phyloP scores from a whole-genome alignment of 2,888 invertebrate species.

The Macaria notata region DNA sequence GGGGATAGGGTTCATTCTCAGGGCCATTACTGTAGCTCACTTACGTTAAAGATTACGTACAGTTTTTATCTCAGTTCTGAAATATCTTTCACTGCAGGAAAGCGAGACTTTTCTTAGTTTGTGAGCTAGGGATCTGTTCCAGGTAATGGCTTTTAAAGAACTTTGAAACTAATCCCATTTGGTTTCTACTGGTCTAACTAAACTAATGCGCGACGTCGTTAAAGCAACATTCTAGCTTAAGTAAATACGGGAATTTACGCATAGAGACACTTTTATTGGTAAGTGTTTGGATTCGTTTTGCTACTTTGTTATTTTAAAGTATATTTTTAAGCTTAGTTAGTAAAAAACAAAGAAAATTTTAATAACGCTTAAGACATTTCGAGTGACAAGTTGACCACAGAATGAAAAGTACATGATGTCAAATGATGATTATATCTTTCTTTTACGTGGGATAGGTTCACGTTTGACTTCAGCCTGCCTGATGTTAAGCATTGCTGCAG shows the following conservation, averaged over 20 bases:
- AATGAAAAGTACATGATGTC: too few relatives aligned
- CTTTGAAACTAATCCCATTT: conserved; percentile 27
- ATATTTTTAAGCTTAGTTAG: too few relatives aligned
- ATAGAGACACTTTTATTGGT: conserved; percentile 2
- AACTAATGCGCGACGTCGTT: conserved; percentile 19
- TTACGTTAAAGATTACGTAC: conserved; percentile 9
- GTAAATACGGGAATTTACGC: conserved; percentile 5
- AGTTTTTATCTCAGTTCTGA: conserved; percentile 10
- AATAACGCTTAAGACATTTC: too few relatives aligned
- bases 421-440: too few relatives aligned
- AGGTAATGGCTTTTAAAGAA: conserved; percentile 23
- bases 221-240: conserved; percentile 18
- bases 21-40: conserved; percentile 12
- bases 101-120: conserved; percentile 19
- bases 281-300: conserved; percentile 2
- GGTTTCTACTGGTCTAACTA: conserved; percentile 18
- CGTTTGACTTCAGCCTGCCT: too few relatives aligned
- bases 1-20: conserved; percentile 13
- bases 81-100: conserved; percentile 9
- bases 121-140: conserved; percentile 14
- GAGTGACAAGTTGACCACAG: too few relatives aligned
- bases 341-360: too few relatives aligned
- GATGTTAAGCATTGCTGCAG: too few relatives aligned
- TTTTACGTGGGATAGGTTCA: too few relatives aligned
- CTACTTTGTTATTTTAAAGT: not conserved